Conservation (phyloP, 2,888 invertebrate species). For the Andrena fulva region DNA sequence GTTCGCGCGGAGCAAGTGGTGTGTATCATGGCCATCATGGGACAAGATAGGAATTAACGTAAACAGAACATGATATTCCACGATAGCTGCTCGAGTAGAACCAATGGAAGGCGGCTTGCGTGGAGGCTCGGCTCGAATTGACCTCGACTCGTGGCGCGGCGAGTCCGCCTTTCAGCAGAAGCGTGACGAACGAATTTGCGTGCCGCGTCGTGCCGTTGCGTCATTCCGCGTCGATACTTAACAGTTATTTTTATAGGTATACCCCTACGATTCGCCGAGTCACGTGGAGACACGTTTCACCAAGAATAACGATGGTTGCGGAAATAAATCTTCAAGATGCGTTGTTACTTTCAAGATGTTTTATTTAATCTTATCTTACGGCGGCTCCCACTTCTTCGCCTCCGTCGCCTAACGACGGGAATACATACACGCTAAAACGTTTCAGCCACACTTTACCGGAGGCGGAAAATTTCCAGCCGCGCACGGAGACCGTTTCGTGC, state of each 20-base stretch:
- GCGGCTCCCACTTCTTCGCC: not conserved
- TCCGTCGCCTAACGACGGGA: no score
- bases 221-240: slow-evolving; percentile 40
- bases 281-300: not conserved
- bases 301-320: not conserved
- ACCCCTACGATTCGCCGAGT: not conserved
- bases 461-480: not conserved
- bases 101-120: slow-evolving; percentile 57
- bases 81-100: slow-evolving; percentile 32
- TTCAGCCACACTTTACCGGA: not conserved
- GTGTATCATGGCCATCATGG: not conserved
- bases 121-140: slow-evolving; percentile 64
- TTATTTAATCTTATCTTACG: slow-evolving; percentile 4
- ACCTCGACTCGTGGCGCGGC: slow-evolving; percentile 39
- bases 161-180: slow-evolving; percentile 38
- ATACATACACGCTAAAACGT: not conserved
- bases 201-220: slow-evolving; percentile 46
- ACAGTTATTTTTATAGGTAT: slow-evolving; percentile 32
- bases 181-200: slow-evolving; percentile 46
- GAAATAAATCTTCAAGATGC: not conserved
- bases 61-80: not conserved
- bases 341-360: not conserved
- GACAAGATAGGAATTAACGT: slow-evolving; percentile 1
- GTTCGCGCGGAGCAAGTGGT: not conserved
- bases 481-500: not conserved